Conservation (phyloP, 2,113 vertebrate species). For the Siphamia tubifer region DNA sequence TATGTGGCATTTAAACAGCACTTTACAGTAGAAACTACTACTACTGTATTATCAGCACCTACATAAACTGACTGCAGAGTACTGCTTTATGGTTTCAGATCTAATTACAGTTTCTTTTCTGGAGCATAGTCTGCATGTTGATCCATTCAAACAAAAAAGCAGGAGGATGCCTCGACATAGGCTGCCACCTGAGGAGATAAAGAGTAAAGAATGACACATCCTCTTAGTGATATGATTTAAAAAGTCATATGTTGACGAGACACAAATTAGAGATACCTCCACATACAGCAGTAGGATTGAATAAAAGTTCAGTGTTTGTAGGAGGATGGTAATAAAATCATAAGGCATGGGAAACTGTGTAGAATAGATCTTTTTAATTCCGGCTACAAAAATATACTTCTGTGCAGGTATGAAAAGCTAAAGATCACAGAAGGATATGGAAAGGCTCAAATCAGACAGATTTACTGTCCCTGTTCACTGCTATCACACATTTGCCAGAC, state of each 20-base stretch:
- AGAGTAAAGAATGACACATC: conserved; percentile 3
- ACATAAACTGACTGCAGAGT: conserved; percentile 18
- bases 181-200: conserved; percentile 3
- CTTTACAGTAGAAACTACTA: background rate
- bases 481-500: no score
- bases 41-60: conserved; percentile 8
- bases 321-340: background rate
- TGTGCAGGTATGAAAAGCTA: no score
- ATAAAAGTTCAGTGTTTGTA: background rate
- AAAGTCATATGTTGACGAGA: background rate
- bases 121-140: conserved; percentile 14
- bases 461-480: no score
- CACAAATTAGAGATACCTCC: background rate
- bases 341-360: background rate
- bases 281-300: background rate
- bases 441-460: no score
- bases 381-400: background rate
- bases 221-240: background rate
- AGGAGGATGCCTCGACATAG: conserved; percentile 18
- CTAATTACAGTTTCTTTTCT: conserved; percentile 31
- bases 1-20: no score
- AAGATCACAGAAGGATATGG: no score
- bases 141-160: conserved; percentile 4
- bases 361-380: no score
- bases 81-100: conserved; percentile 13